A percentile compares a stretch with the other conserved stretches of the same genome.
Conservation (phyloP, 2,113 vertebrate species). For the Oryzias curvinotus region DNA sequence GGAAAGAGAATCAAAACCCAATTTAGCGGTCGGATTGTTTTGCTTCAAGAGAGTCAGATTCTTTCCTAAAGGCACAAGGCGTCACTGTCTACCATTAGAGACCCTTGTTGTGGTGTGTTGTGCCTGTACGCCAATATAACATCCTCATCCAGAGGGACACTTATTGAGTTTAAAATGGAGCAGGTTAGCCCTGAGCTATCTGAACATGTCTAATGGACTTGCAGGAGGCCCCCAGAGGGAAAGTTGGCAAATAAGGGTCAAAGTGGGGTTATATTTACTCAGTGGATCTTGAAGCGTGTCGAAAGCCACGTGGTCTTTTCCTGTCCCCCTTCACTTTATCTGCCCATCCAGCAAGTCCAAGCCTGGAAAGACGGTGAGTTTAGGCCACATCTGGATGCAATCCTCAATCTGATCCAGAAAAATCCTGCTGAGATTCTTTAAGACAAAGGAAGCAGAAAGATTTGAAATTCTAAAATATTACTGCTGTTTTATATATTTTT, state of each 20-base stretch:
- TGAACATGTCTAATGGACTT: constrained; percentile 68
- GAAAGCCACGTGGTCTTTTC: constrained; percentile 52
- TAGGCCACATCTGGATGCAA: constrained; percentile 69
- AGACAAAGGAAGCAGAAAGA: constrained; percentile 23
- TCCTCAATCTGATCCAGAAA: constrained; percentile 28
- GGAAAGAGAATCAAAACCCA: constrained; percentile 49
- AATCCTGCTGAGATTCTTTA: constrained; percentile 34
- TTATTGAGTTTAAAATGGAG: constrained; percentile 75
- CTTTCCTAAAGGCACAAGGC: constrained; percentile 42
- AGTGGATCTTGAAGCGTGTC: constrained; percentile 67
- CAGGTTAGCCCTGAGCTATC: constrained; percentile 62
- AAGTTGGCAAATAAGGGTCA: constrained; percentile 54
- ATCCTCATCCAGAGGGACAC: constrained; percentile 44
- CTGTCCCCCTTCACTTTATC: constrained; percentile 19
- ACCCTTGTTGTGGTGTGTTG: constrained; percentile 43
- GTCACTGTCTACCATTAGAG: constrained; percentile 27
- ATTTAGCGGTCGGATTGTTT: constrained; percentile 65
- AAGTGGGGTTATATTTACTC: constrained; percentile 71
- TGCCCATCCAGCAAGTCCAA: constrained; percentile 22
- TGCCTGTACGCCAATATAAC: constrained; percentile 21
- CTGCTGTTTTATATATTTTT: constrained; percentile 38
- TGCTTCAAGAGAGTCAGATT: constrained; percentile 38
- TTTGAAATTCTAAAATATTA: constrained; percentile 48
- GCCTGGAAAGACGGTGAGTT: constrained; percentile 41
- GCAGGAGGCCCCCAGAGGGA: constrained; percentile 51